A percentile compares a stretch with the other conserved stretches of the same genome.
Conservation (phyloP, 2,113 vertebrate genomes). For the Paratilapia polleni region DNA sequence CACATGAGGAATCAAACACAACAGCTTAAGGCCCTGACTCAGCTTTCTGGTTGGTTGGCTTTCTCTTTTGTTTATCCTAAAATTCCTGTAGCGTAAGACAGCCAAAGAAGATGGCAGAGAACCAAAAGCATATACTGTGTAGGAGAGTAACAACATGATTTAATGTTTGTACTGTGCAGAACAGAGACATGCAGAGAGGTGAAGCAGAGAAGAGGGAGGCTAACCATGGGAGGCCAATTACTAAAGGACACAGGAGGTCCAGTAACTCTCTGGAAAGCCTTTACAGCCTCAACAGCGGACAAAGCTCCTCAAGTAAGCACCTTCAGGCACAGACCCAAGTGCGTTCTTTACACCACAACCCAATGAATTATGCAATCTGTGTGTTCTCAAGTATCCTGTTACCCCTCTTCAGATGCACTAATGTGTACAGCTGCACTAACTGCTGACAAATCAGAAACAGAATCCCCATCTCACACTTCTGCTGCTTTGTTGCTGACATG, state of each 20-base stretch:
- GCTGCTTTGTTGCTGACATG: neutral
- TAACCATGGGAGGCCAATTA: conserved; percentile 56
- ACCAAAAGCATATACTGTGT: neutral
- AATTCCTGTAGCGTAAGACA: neutral
- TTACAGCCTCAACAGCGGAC: conserved; percentile 87
- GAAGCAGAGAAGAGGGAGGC: conserved; percentile 71
- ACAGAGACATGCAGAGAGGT: conserved; percentile 71
- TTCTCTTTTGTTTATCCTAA: conserved; percentile 33
- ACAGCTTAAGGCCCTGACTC: conserved; percentile 35
- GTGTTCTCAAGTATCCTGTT: neutral
- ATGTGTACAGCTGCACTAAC: neutral
- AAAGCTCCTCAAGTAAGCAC: conserved; percentile 92
- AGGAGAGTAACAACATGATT: conserved; percentile 5
- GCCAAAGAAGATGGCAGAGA: neutral
- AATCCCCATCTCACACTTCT: neutral
- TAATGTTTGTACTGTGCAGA: conserved; percentile 70
- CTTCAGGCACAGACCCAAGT: conserved; percentile 1
- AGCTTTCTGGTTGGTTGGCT: conserved; percentile 34
- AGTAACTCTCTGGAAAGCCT: conserved; percentile 91
- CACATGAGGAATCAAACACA: conserved; percentile 55
- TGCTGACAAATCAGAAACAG: neutral
- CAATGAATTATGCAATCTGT: conserved; percentile 28
- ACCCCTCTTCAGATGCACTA: neutral
- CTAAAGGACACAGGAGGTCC: conserved; percentile 75
- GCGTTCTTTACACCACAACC: conserved; percentile 4